Evolutionary conservation across 2,888 invertebrate genomes (phyloP).

Genomic region (Drosophila austrosaltans): DNA sequence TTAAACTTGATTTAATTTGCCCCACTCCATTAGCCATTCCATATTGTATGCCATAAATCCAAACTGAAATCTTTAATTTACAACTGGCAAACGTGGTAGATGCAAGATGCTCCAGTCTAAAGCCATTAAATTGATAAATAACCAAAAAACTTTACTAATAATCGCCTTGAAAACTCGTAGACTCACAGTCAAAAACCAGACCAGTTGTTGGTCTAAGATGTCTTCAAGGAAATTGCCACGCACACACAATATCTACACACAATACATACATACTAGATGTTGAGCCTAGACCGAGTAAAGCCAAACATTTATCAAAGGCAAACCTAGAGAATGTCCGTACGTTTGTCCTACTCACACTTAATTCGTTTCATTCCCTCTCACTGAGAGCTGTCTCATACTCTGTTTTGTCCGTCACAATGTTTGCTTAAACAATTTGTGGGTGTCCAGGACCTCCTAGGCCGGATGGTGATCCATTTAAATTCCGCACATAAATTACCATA

Average conservation of each 20-base stretch:
- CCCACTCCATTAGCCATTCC: background rate
- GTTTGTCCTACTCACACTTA: background rate
- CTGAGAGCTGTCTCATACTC: background rate
- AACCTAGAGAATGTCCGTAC: constrained; percentile 27
- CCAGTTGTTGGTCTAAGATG: constrained; percentile 7
- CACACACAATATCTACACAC: background rate
- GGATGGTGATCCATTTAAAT: constrained; percentile 70
- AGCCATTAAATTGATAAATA: constrained; percentile 78
- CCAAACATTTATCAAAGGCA: constrained; percentile 63
- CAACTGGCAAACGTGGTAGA: constrained; percentile 21
- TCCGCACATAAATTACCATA: constrained; percentile 75
- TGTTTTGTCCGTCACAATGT: constrained; percentile 41
- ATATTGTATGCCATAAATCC: constrained; percentile 60
- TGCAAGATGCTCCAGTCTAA: constrained; percentile 35
- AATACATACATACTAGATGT: background rate
- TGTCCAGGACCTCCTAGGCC: constrained; percentile 36
- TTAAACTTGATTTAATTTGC: constrained; percentile 51
- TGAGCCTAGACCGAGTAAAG: constrained; percentile 29
- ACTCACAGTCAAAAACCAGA: constrained; percentile 31
- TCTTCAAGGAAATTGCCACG: constrained; percentile 31
- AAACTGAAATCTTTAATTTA: constrained; percentile 62
- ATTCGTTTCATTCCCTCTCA: background rate
- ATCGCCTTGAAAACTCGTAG: constrained; percentile 51
- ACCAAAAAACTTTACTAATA: constrained; percentile 74
- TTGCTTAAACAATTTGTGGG: constrained; percentile 65